These are phyloP conservation scores for Tinea semifulvella DNA, from an alignment of 2,888 invertebrate genomes.

Conservation along the genomic window DNA sequence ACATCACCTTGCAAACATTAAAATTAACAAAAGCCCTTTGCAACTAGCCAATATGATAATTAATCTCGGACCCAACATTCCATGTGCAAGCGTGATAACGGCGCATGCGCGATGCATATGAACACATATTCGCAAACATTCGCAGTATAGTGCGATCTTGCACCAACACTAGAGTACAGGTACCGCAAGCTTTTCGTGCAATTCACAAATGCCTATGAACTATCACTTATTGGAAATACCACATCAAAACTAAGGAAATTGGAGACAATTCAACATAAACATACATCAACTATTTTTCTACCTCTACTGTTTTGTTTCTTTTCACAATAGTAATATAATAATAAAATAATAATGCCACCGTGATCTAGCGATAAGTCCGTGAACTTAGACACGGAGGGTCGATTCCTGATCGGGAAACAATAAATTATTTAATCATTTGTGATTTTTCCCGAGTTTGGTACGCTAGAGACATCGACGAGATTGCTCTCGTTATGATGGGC, in stretches of 20 bases:
- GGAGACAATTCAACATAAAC: background rate
- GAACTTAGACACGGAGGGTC: no score
- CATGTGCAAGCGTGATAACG: conserved; percentile 18
- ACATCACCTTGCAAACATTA: conserved; percentile 28
- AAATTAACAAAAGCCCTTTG: conserved; percentile 30
- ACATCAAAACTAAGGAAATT: background rate
- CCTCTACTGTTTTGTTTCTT: no score
- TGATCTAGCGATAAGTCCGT: no score
- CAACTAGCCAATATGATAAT: conserved; percentile 26
- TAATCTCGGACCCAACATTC: conserved; percentile 23
- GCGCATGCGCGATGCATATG: conserved; percentile 10
- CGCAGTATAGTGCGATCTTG: conserved; percentile 10
- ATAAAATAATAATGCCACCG: no score
- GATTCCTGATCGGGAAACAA: no score
- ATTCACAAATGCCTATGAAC: background rate
- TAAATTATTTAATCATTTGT: no score
- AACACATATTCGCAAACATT: no score
- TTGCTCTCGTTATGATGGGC: no score
- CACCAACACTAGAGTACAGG: conserved; percentile 8
- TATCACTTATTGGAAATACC: conserved; percentile 6
- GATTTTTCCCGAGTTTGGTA: no score
- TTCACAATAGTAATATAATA: no score
- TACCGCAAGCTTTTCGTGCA: conserved; percentile 4
- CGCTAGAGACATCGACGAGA: no score
- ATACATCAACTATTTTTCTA: no score